phyloP scores from a whole-genome alignment of 2,113 vertebrate genomes.

The Sinocyclocheilus grahami region DNA sequence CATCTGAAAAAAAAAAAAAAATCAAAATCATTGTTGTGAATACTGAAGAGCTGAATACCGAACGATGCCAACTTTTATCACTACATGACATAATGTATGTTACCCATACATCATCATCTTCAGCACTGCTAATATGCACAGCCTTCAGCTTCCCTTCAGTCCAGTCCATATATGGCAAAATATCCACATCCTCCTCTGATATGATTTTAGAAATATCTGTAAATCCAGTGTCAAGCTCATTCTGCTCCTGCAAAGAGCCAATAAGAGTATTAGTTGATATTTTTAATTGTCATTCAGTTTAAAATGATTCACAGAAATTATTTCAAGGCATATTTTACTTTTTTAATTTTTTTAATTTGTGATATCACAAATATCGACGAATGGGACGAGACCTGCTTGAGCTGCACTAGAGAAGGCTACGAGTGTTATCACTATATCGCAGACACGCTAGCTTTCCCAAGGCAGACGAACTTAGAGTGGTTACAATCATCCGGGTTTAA shows the following conservation, averaged over 20 bases:
- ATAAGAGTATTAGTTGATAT: neutral
- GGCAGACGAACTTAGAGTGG: no score
- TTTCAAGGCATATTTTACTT: no score
- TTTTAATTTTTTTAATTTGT: no score
- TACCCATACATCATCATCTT: neutral
- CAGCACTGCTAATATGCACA: neutral
- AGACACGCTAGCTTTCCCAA: no score
- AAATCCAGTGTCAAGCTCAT: constrained; percentile 55
- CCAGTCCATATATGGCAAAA: constrained; percentile 83
- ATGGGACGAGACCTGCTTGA: no score
- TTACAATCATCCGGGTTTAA: no score
- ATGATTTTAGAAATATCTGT: constrained; percentile 77
- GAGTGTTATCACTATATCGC: no score
- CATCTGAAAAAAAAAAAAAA: neutral
- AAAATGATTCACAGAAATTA: no score
- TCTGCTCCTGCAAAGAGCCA: constrained; percentile 56
- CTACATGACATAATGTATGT: neutral
- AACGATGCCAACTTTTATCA: neutral
- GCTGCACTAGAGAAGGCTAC: no score
- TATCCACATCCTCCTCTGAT: constrained; percentile 80
- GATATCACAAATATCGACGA: no score
- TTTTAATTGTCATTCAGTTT: no score
- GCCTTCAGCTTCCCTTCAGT: neutral
- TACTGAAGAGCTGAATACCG: neutral
- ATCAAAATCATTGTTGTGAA: neutral